Percentiles rank a stretch among this genome's conserved stretches.
Conservation (phyloP, 2,888 invertebrate genomes). For the Pterostichus madidus region DNA sequence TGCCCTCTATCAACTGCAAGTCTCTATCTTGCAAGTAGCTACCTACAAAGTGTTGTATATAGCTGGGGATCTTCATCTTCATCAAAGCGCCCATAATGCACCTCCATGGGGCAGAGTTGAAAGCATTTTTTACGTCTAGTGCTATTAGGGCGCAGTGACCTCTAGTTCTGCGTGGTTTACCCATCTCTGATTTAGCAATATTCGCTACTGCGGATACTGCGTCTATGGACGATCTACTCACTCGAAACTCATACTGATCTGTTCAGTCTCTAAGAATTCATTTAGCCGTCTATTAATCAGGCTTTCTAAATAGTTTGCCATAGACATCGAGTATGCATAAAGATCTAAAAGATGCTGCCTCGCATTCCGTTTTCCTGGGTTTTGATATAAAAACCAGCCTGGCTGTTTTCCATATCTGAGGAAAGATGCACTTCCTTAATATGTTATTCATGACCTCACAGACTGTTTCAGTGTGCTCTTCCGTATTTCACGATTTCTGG, state of each 20-base stretch:
- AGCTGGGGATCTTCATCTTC: not conserved
- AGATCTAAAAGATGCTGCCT: not conserved
- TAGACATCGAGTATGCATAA: not conserved
- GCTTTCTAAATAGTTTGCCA: not conserved
- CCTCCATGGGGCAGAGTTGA: constrained; percentile 5
- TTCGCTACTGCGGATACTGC: not conserved
- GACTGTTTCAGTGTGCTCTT: no score
- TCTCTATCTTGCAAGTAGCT: not conserved
- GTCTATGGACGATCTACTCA: not conserved
- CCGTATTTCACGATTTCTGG: no score
- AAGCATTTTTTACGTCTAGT: not conserved
- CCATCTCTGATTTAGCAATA: not conserved
- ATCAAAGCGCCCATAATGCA: not conserved
- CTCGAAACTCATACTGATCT: constrained; percentile 4
- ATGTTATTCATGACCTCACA: no score
- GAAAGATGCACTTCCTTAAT: no score
- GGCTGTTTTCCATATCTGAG: no score
- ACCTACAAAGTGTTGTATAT: not conserved
- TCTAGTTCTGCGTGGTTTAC: not conserved
- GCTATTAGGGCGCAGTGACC: not conserved
- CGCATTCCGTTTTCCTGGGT: not conserved
- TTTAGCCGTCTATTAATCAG: not conserved
- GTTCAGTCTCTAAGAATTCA: not conserved
- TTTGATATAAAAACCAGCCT: no score
- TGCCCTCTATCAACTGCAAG: not conserved